Percentiles rank a stretch among this genome's conserved stretches.
Evolutionary conservation across 2,113 vertebrate genomes (phyloP).

Genomic region (Megaptera novaeangliae): DNA sequence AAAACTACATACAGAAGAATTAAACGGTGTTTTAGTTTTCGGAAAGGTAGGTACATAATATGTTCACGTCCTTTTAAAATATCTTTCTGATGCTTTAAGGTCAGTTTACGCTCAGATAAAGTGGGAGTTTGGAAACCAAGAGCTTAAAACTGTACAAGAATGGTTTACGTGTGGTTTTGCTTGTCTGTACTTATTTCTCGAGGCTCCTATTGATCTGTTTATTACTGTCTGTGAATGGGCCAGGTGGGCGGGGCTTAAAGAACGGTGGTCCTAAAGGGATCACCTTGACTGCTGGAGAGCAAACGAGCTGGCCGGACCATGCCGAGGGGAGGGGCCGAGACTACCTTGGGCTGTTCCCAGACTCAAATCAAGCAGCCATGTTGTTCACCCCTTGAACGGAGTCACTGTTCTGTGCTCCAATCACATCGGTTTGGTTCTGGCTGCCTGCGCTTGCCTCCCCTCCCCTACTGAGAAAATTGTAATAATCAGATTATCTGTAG

Average conservation of each 20-base stretch:
- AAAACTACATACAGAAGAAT: slow-evolving; percentile 88
- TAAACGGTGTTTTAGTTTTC: slow-evolving; percentile 86
- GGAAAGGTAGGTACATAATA: slow-evolving; percentile 86
- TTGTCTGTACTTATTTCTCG: slow-evolving; percentile 23
- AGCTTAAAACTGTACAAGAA: slow-evolving; percentile 1
- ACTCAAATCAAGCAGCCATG: background rate
- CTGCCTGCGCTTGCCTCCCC: background rate
- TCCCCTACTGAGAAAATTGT: background rate
- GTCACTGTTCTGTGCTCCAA: background rate
- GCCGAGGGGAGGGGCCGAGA: background rate
- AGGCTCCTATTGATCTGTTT: slow-evolving; percentile 22
- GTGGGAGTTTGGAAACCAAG: background rate
- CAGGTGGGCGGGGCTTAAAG: background rate
- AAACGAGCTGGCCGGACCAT: background rate
- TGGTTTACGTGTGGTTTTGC: slow-evolving; percentile 62
- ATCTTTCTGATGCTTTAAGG: background rate
- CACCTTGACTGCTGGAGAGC: background rate
- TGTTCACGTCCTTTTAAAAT: background rate
- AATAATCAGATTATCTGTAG: background rate
- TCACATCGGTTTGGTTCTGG: background rate
- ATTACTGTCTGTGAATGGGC: background rate
- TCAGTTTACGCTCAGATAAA: background rate
- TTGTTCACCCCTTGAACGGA: background rate
- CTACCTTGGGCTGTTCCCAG: background rate
- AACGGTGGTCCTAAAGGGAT: background rate